phyloP scores from a whole-genome alignment of 2,888 invertebrate genomes.

The Trachelus stipa region DNA sequence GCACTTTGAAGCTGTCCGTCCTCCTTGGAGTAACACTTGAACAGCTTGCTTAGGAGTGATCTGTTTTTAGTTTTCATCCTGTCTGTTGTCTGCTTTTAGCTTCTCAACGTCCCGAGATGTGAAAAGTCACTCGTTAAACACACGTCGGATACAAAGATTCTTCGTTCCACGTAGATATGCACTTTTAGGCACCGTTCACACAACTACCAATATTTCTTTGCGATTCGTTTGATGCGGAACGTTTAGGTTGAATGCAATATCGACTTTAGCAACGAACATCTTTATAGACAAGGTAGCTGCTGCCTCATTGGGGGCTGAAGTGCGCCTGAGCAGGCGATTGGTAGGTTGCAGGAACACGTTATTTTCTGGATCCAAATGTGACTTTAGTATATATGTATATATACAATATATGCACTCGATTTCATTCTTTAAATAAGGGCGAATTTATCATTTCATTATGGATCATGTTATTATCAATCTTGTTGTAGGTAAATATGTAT shows the following conservation, averaged over 20 bases:
- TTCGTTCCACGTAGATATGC: background rate
- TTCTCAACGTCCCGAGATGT: background rate
- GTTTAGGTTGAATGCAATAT: constrained; percentile 24
- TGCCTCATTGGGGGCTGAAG: constrained; percentile 28
- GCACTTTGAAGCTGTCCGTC: constrained; percentile 17
- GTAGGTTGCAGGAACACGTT: background rate
- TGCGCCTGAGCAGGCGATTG: constrained; percentile 36
- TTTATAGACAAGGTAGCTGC: constrained; percentile 28
- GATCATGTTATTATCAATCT: too few relatives aligned
- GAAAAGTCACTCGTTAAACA: background rate
- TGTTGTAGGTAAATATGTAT: background rate
- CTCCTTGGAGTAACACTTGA: constrained; percentile 51
- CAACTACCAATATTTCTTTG: background rate
- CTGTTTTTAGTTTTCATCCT: constrained; percentile 54
- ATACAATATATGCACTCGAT: background rate
- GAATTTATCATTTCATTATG: background rate
- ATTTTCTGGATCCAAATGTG: background rate
- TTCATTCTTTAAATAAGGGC: background rate
- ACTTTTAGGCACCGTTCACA: background rate
- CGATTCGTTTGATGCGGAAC: constrained; percentile 18
- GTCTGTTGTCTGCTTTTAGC: background rate
- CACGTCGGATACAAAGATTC: background rate
- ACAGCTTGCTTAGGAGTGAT: constrained; percentile 51
- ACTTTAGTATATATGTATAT: background rate
- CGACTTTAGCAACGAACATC: constrained; percentile 23